Conservation (phyloP, 2,888 invertebrate genomes). For the Leptarthrus brevirostris region DNA sequence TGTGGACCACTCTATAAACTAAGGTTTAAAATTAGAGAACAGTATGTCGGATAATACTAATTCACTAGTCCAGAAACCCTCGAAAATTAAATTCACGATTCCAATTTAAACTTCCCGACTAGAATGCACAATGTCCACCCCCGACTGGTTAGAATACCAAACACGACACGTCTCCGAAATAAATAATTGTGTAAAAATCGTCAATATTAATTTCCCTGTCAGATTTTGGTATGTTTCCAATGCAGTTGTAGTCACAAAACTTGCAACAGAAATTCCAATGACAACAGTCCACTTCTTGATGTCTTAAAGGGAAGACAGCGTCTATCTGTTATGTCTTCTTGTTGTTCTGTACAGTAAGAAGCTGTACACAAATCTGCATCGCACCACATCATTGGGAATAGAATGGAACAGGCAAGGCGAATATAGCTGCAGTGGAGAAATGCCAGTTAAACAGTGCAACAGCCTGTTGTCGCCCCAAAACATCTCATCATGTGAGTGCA, state of each 20-base stretch:
- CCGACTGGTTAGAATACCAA: not conserved
- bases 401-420: not conserved
- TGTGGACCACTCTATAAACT: too few species aligned
- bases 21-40: too few species aligned
- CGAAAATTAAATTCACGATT: too few species aligned
- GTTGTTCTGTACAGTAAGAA: too few species aligned
- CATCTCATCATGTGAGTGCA: constrained; percentile 21
- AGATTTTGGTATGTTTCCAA: constrained; percentile 33
- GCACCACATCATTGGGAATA: not conserved
- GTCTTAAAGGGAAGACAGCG: constrained; percentile 7
- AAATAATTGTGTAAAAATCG: constrained; percentile 5
- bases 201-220: constrained; percentile 33
- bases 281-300: constrained; percentile 3
- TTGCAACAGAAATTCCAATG: constrained; percentile 25
- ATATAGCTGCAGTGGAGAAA: not conserved
- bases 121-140: constrained; percentile 12
- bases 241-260: not conserved
- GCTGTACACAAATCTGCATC: constrained; percentile 3
- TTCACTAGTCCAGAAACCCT: too few species aligned
- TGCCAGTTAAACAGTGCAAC: constrained; percentile 17
- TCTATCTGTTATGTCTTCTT: constrained; percentile 12
- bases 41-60: too few species aligned
- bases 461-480: constrained; percentile 39
- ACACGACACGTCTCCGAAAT: not conserved
- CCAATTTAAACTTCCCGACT: too few species aligned